Evolutionary conservation across 2,888 invertebrate species (phyloP).

Genomic region (Lagria hirta): DNA sequence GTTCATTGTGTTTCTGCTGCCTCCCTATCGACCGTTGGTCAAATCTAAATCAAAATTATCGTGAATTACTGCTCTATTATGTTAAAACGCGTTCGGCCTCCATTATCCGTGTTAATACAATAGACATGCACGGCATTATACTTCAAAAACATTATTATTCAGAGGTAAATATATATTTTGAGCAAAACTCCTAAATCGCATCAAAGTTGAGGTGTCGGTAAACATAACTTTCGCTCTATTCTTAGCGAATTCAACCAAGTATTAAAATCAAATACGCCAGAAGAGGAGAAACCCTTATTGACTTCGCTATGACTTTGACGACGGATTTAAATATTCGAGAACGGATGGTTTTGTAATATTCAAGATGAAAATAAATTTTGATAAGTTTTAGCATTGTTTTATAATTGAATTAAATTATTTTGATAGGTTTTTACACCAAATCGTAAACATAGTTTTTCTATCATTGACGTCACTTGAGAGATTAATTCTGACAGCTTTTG

Average conservation of each 20-base stretch:
- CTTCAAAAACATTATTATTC: conserved; percentile 12
- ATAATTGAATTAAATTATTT: too few species aligned
- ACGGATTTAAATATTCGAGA: too few species aligned
- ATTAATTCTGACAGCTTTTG: too few species aligned
- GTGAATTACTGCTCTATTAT: conserved; percentile 26
- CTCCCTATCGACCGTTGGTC: conserved; percentile 19
- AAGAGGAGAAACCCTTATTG: too few species aligned
- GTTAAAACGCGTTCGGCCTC: conserved; percentile 23
- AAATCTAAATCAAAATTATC: conserved; percentile 26
- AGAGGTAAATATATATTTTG: conserved; percentile 13
- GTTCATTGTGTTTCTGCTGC: conserved; percentile 17
- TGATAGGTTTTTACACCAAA: too few species aligned
- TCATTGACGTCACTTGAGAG: too few species aligned
- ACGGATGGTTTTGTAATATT: too few species aligned
- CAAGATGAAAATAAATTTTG: too few species aligned
- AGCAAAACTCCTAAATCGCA: background rate
- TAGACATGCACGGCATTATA: conserved; percentile 12
- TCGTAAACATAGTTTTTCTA: too few species aligned
- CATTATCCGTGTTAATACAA: conserved; percentile 13
- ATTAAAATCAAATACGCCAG: background rate
- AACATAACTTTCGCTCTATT: too few species aligned
- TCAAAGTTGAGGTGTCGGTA: conserved; percentile 5
- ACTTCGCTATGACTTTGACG: too few species aligned
- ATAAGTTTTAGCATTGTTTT: too few species aligned
- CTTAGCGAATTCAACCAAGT: background rate